phyloP scores from a whole-genome alignment of 2,888 invertebrate species.

The Scaptomyza reducta region DNA sequence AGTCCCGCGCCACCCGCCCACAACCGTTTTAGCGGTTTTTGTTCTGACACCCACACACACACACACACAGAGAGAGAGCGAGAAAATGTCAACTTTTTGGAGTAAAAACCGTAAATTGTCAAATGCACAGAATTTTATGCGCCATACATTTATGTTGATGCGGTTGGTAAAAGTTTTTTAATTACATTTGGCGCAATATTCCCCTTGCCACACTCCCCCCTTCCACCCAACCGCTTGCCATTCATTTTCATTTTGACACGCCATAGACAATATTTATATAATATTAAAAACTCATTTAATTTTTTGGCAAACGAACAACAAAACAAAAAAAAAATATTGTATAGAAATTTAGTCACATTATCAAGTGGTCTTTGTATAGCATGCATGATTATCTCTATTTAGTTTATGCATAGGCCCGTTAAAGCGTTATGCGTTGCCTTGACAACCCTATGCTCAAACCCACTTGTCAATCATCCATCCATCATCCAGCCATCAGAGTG shows the following conservation, averaged over 20 bases:
- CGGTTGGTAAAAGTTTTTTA: slow-evolving; percentile 77
- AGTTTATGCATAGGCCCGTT: slow-evolving; percentile 50
- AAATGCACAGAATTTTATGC: slow-evolving; percentile 72
- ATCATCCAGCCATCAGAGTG: slow-evolving; percentile 50
- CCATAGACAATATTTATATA: slow-evolving; percentile 18
- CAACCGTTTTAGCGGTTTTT: slow-evolving; percentile 57
- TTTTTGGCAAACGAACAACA: slow-evolving; percentile 51
- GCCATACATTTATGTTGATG: slow-evolving; percentile 78
- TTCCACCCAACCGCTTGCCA: neutral
- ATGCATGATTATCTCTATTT: slow-evolving; percentile 12
- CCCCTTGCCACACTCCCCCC: too few relatives aligned
- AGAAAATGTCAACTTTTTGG: slow-evolving; percentile 65
- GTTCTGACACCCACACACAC: slow-evolving; percentile 16
- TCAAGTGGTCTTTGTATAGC: neutral
- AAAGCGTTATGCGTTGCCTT: slow-evolving; percentile 11
- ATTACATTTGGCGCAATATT: slow-evolving; percentile 66
- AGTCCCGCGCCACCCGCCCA: slow-evolving; percentile 20
- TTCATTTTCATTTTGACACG: slow-evolving; percentile 10
- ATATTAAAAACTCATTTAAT: slow-evolving; percentile 74
- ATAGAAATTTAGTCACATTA: slow-evolving; percentile 9
- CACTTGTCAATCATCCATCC: slow-evolving; percentile 60
- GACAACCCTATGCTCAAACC: slow-evolving; percentile 19
- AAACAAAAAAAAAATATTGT: slow-evolving; percentile 39
- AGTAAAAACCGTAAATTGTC: slow-evolving; percentile 68
- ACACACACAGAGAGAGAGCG: neutral